These are phyloP conservation scores for Neolamprologus caudopunctatus DNA, from an alignment of 2,113 vertebrate species.

Conservation along the genomic window DNA sequence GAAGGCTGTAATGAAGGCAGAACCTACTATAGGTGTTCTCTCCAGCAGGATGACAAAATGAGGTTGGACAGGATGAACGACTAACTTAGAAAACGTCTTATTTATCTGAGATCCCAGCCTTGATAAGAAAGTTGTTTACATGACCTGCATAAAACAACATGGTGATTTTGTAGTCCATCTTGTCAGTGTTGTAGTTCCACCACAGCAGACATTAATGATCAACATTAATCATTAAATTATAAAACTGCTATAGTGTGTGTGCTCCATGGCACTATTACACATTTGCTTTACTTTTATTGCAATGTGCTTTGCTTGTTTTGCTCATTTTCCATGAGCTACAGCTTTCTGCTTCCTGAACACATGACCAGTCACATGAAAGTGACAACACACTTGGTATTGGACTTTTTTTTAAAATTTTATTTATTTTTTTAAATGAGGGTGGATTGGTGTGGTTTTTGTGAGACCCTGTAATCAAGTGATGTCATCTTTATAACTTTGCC, in stretches of 20 bases:
- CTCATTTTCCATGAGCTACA: neutral
- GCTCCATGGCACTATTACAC: rapidly evolving
- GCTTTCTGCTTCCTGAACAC: neutral
- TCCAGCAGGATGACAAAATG: neutral
- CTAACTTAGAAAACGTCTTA: neutral
- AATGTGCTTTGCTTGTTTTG: rapidly evolving
- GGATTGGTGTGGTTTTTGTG: neutral
- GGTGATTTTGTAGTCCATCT: neutral
- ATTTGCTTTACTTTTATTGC: neutral
- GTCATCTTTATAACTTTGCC: neutral
- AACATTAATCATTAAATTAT: neutral
- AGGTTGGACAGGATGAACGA: neutral
- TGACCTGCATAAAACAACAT: neutral
- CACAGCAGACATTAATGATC: neutral
- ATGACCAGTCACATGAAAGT: neutral
- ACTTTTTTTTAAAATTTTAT: rapidly evolving
- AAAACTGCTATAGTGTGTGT: neutral
- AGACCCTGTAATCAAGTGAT: neutral
- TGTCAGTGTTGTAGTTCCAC: neutral
- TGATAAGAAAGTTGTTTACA: neutral
- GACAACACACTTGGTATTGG: neutral
- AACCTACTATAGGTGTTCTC: neutral
- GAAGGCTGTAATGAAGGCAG: neutral
- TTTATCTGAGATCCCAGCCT: neutral
- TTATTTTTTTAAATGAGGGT: neutral